Conservation (phyloP, 23 tunicate species). For the Corella eumyota region DNA sequence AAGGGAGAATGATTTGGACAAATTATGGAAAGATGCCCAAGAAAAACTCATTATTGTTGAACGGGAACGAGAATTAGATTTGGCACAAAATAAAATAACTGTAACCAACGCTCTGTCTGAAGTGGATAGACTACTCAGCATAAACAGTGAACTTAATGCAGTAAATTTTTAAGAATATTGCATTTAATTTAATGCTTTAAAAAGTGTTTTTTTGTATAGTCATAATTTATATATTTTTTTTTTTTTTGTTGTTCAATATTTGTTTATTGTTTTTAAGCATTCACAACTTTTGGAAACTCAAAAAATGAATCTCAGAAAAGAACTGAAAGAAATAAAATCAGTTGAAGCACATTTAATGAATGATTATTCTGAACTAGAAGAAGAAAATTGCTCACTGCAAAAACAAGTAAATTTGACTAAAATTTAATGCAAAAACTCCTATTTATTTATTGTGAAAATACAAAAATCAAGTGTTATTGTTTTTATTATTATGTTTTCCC, state of each 20-base stretch:
- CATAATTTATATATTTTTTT: constrained; percentile 2
- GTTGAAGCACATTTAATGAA: constrained; percentile 41
- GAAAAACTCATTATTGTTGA: constrained; percentile 30
- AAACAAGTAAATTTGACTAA: constrained; percentile 86
- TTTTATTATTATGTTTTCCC: no score
- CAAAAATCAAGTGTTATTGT: no score
- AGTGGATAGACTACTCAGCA: constrained; percentile 35
- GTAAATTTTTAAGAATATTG: constrained; percentile 13
- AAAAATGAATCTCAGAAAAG: constrained; percentile 22
- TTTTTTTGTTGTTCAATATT: neutral
- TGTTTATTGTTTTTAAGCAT: neutral
- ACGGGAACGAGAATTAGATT: constrained; percentile 47
- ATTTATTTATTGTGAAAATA: no score
- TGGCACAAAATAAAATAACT: constrained; percentile 33
- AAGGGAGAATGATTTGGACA: constrained; percentile 51
- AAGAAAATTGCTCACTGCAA: constrained; percentile 86
- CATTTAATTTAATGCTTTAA: neutral
- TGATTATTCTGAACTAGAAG: constrained; percentile 86
- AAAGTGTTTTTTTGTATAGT: neutral
- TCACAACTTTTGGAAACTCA: constrained; percentile 47
- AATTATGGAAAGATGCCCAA: constrained; percentile 47
- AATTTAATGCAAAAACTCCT: no score
- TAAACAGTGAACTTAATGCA: constrained; percentile 35
- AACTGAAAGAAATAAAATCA: constrained; percentile 54
- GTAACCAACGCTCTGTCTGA: constrained; percentile 57